These are phyloP conservation scores for Antheraea mylitta DNA, from an alignment of 1,140 invertebrate species.

Conservation along the genomic window DNA sequence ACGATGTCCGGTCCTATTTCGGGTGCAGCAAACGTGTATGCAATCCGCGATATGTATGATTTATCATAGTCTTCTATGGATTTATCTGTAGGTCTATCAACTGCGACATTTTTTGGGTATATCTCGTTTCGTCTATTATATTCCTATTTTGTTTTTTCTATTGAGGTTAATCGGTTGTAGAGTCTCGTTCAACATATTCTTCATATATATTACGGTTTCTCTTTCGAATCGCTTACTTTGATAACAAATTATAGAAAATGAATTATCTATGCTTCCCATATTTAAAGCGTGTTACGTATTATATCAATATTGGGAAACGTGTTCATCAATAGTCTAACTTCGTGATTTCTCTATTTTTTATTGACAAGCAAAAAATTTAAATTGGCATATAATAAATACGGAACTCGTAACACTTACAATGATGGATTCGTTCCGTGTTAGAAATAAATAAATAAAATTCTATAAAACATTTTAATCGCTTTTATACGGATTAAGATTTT, in stretches of 20 bases:
- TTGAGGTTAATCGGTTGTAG: too few relatives aligned
- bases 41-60: conserved; percentile 17
- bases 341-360: not conserved
- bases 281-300: not conserved
- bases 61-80: conserved; percentile 9
- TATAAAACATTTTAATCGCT: not conserved
- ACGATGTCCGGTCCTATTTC: conserved; percentile 36
- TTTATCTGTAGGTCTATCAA: too few relatives aligned
- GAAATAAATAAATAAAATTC: not conserved
- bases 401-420: not conserved
- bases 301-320: not conserved
- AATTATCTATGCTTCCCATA: not conserved
- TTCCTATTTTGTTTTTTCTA: too few relatives aligned
- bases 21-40: conserved; percentile 32
- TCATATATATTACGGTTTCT: too few relatives aligned
- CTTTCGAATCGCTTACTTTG: too few relatives aligned
- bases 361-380: not conserved
- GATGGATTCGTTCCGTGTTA: not conserved
- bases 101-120: too few relatives aligned
- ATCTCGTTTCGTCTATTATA: too few relatives aligned
- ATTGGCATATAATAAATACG: not conserved
- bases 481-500: not conserved
- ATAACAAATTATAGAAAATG: too few relatives aligned
- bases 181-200: too few relatives aligned
- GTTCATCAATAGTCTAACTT: not conserved